Evolutionary conservation across 2,113 vertebrate species (phyloP).

Genomic region (Pagrus major): DNA sequence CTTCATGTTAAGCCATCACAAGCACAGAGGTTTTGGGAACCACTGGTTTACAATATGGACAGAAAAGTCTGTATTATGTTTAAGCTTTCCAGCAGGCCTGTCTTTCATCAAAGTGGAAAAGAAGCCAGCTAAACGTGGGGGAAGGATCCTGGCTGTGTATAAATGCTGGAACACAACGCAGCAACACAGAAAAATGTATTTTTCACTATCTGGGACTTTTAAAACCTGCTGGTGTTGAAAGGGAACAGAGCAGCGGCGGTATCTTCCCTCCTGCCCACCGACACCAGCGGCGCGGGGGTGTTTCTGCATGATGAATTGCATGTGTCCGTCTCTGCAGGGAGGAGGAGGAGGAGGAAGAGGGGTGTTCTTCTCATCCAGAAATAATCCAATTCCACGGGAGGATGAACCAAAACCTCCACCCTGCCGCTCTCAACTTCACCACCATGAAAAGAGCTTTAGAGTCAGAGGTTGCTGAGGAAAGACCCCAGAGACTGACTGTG

Average conservation of each 20-base stretch:
- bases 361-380: constrained; percentile 69
- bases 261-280: constrained; percentile 17
- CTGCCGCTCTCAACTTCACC: constrained; percentile 67
- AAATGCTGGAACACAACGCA: constrained; percentile 7
- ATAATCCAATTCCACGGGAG: constrained; percentile 79
- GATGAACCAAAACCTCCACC: constrained; percentile 75
- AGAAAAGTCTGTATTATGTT: neutral
- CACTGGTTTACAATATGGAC: neutral
- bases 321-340: constrained; percentile 57
- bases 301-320: constrained; percentile 64
- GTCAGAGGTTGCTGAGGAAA: constrained; percentile 59
- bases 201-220: constrained; percentile 22
- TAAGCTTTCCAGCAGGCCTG: neutral
- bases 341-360: neutral
- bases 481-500: constrained; percentile 44
- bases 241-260: constrained; percentile 6
- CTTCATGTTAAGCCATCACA: neutral
- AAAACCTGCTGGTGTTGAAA: constrained; percentile 2
- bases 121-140: neutral
- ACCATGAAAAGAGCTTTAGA: constrained; percentile 76
- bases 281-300: constrained; percentile 36
- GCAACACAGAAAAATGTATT: constrained; percentile 6
- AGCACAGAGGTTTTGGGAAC: neutral
- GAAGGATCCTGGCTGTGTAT: neutral
- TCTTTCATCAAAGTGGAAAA: neutral